Conservation (phyloP, 2,797 vertebrate genomes). For the Pseudotriccus pelzelni region DNA sequence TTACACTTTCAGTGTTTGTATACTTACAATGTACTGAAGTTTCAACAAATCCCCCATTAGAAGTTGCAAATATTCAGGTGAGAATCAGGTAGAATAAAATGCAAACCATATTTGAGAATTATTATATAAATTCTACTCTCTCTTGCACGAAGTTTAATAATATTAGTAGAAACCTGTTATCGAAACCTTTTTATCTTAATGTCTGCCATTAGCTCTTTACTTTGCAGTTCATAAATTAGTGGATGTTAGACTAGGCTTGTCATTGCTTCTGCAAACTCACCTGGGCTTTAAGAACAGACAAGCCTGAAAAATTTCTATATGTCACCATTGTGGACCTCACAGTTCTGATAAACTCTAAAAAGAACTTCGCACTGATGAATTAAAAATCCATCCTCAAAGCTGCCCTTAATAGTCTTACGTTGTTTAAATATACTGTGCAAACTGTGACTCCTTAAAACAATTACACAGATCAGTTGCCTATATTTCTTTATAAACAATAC, state of each 20-base stretch:
- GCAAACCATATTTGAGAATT: not conserved
- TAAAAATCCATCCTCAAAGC: constrained; percentile 31
- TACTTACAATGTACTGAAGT: not conserved
- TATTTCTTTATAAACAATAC: constrained; percentile 70
- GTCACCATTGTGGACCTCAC: not conserved
- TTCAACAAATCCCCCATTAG: not conserved
- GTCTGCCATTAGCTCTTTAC: not conserved
- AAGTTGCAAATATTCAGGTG: not conserved
- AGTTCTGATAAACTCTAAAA: not conserved
- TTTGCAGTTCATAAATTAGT: not conserved
- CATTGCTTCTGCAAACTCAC: not conserved
- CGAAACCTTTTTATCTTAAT: not conserved
- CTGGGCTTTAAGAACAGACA: not conserved
- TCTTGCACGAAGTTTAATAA: not conserved
- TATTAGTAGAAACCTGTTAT: not conserved
- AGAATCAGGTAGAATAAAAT: not conserved
- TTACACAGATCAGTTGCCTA: constrained; percentile 62
- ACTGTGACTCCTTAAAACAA: constrained; percentile 71
- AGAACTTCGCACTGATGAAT: not conserved
- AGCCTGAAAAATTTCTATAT: not conserved
- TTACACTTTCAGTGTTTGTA: not conserved
- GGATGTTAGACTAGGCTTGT: not conserved
- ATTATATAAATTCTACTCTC: not conserved
- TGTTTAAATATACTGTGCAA: constrained; percentile 66
- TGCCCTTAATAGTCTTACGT: not conserved